Base-by-base conservation (phyloP, 2,888 invertebrate species). In the Seira sanloemensis region DNA sequence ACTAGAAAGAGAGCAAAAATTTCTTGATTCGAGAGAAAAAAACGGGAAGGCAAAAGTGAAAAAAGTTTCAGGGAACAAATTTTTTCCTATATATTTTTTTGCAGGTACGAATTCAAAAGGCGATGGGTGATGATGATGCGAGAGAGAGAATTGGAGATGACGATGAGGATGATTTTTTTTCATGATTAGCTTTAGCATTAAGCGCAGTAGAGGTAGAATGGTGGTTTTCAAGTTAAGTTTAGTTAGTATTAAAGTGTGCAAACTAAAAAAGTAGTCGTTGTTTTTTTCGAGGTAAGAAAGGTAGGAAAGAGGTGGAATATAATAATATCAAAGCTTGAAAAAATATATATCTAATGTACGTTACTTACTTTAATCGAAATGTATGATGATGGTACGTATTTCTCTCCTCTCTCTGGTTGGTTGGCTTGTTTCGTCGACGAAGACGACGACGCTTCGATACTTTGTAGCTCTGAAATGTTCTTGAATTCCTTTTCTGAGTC, bases 281-380 rank as follows among this genome's bases (percentile, higher is more conserved):
- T 81, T 58, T 58, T 58, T 37, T 58, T 83, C 75, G 84, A 84
- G 84, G 84, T 84, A 84, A 84, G 84, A 84, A 79, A 84, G 84
- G 84, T 84, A 84, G 84, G 84, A 84, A 84, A 84, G 84, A 84
- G 84, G 84, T 84, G 84, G 84, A 84, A 84, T 74, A 84, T 74
- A 84, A 78, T 58, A 84, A 62, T 72, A 66, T 24, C 26, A 67
- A 25, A 68, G 50, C 19, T 18, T 27, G 4, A 21, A 46, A 71
- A 71, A 27, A 79, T 81, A 84, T 84, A 84, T 84, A 84, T 37
- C 21, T 66, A 75, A 75, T 84, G 78, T 84, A 79, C 78, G 84
- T 84, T 84, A 84, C 84, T 84, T 84, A 84, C 84, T 84, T 84
- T 77, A 76, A 69, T 68, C 27, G 66, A 58, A 77, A 77, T 46